Base-by-base conservation (phyloP, 2,888 invertebrate species). In the Chrysolina oricalcia region DNA sequence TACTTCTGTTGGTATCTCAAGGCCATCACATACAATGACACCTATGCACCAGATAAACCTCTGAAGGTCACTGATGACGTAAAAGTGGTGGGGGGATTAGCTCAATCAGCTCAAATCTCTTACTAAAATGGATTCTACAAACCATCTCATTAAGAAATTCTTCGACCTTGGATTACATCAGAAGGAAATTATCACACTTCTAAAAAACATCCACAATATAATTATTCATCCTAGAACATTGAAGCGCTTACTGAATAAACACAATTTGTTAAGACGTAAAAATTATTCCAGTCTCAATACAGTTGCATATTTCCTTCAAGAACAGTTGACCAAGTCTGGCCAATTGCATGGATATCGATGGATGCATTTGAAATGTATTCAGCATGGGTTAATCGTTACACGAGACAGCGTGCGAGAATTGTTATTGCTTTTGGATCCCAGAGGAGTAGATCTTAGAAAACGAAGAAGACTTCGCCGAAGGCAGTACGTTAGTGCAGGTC, bases 401-500 rank as follows among this genome's bases (percentile, higher is more conserved):
- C 73, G 67, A 48, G 53, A 73, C 23, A 35, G 59, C n/a, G 69
- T 73, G 5, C 17, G 68, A 35, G 48, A 40, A 19, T n/a, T 72
- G n/a, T 46, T 72, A 56, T n/a, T 46, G 15, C 15, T 66, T 41
- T 21, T 59, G 27, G 66, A 66, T 66, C 66, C 66, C 23, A 48
- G n/a, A 43, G 48, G 46, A 21, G 77, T 79, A 17, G 68, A 56
- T 41, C 21, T 79, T 11, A 65, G 79, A 53, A 63, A 74, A 75
- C 43, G 72, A 73, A 66, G 46, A 43, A 56, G 74, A 59, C 75
- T 78, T n/a, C 66, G 74, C 15, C 43, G 78, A 59, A 70, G 71
- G 50, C 69, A 76, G 56, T 80, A 80, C 65, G 23, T 46, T 17
- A 78, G 76, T 73, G 64, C 41, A 66, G 77, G 77, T 19, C 79